A percentile compares a stretch with the other conserved stretches of the same genome.
phyloP scores from a whole-genome alignment of 2,888 invertebrate species.

The Cremastinae sp. region DNA sequence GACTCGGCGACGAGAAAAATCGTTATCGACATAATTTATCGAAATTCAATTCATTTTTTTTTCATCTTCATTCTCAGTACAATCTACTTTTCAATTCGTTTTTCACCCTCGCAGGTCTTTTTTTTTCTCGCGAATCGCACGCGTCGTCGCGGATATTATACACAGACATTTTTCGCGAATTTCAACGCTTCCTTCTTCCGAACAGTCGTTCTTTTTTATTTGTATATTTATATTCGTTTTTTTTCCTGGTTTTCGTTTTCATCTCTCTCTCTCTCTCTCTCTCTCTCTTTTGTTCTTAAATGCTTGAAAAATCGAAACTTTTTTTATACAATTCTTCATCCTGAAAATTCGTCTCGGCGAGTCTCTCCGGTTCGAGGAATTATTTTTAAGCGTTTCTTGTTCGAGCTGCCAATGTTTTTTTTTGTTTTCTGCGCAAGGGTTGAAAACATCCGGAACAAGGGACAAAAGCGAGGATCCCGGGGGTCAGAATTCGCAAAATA shows the following conservation, averaged over 20 bases:
- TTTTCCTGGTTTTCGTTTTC: background rate
- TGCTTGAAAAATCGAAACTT: conserved; percentile 3
- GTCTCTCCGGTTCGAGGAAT: background rate
- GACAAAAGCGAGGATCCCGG: background rate
- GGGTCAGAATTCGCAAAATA: background rate
- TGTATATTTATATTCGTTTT: background rate
- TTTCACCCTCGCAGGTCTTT: background rate
- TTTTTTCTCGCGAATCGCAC: conserved; percentile 17
- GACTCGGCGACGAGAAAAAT: background rate
- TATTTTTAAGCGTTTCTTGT: background rate
- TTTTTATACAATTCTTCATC: background rate
- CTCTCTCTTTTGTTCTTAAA: background rate
- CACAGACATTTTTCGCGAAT: conserved; percentile 26
- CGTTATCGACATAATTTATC: background rate
- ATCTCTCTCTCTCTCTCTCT: too few relatives aligned
- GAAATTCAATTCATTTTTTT: too few relatives aligned
- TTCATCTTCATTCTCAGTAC: conserved; percentile 7
- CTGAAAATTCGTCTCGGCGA: conserved; percentile 1
- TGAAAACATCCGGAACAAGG: background rate
- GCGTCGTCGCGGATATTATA: conserved; percentile 20
- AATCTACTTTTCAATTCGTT: conserved; percentile 1
- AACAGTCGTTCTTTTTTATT: background rate
- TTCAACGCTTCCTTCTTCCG: background rate
- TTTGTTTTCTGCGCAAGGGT: background rate
- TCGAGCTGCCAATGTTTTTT: background rate